Conservation (phyloP, 2,113 vertebrate genomes). For the Haemorhous mexicanus region DNA sequence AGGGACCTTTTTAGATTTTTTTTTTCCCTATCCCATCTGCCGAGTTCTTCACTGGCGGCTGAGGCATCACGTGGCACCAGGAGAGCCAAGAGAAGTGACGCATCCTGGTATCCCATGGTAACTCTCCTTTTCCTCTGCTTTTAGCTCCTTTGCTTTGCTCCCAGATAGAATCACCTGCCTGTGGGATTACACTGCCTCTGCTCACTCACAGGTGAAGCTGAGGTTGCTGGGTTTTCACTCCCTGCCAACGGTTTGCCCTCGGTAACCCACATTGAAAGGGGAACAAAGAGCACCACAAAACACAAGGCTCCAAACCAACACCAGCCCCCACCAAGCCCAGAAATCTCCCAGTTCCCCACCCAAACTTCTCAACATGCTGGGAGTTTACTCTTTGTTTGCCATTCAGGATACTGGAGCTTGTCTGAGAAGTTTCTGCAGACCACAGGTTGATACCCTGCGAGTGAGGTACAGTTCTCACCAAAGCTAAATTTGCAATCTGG, state of each 20-base stretch:
- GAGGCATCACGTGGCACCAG: neutral
- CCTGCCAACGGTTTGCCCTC: accelerated
- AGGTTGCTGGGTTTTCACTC: neutral
- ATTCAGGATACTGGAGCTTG: accelerated
- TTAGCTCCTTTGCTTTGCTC: neutral
- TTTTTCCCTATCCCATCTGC: constrained; percentile 19
- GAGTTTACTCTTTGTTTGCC: neutral
- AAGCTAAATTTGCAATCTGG: neutral
- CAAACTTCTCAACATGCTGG: neutral
- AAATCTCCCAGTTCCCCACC: neutral
- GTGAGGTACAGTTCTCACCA: neutral
- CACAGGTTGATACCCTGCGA: neutral
- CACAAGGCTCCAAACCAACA: neutral
- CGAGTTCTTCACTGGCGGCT: neutral
- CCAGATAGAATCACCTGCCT: neutral
- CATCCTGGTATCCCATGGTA: constrained; percentile 51
- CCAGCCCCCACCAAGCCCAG: neutral
- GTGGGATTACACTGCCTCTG: neutral
- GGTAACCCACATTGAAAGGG: neutral
- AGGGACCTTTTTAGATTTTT: neutral
- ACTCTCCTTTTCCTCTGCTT: constrained; percentile 9
- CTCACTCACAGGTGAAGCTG: neutral
- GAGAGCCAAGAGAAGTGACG: constrained; percentile 37
- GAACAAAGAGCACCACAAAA: neutral
- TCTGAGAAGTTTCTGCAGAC: neutral